Conservation (phyloP, 2,113 vertebrate genomes). For the Channa maculata region DNA sequence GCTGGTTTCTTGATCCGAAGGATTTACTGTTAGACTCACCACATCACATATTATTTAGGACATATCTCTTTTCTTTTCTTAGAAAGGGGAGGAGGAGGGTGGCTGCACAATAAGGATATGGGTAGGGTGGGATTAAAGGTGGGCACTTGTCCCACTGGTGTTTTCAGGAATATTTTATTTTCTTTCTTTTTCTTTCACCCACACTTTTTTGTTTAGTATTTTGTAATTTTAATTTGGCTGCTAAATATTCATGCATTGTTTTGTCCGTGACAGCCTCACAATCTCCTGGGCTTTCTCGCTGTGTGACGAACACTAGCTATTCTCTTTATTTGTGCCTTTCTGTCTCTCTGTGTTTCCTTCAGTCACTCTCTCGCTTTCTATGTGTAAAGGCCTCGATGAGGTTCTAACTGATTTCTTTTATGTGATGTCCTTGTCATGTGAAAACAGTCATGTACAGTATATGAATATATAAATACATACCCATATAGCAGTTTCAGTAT, state of each 20-base stretch:
- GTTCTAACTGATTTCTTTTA: constrained; percentile 50
- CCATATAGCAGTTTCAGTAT: constrained; percentile 39
- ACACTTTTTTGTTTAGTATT: constrained; percentile 75
- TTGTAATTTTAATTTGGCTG: constrained; percentile 82
- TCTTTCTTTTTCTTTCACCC: constrained; percentile 62
- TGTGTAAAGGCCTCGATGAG: constrained; percentile 27
- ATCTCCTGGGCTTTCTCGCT: constrained; percentile 76
- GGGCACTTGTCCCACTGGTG: constrained; percentile 72
- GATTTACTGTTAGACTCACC: constrained; percentile 57
- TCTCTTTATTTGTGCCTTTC: constrained; percentile 69
- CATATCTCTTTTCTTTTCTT: constrained; percentile 57
- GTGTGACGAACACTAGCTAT: constrained; percentile 71
- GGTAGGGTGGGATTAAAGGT: constrained; percentile 65
- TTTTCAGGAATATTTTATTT: constrained; percentile 75
- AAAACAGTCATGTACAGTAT: constrained; percentile 3
- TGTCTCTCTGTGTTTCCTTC: constrained; percentile 60
- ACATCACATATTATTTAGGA: constrained; percentile 66
- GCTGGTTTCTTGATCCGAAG: constrained; percentile 59
- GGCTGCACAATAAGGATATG: constrained; percentile 28
- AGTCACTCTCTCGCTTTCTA: constrained; percentile 33
- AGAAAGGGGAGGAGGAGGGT: constrained; percentile 10
- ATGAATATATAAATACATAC: constrained; percentile 50
- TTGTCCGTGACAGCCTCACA: constrained; percentile 80
- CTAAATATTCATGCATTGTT: constrained; percentile 84
- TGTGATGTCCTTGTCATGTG: constrained; percentile 63